Percentiles rank a stretch among this genome's conserved stretches.
Evolutionary conservation across 2,888 invertebrate genomes (phyloP).

Genomic region (Campaea margaritaria): DNA sequence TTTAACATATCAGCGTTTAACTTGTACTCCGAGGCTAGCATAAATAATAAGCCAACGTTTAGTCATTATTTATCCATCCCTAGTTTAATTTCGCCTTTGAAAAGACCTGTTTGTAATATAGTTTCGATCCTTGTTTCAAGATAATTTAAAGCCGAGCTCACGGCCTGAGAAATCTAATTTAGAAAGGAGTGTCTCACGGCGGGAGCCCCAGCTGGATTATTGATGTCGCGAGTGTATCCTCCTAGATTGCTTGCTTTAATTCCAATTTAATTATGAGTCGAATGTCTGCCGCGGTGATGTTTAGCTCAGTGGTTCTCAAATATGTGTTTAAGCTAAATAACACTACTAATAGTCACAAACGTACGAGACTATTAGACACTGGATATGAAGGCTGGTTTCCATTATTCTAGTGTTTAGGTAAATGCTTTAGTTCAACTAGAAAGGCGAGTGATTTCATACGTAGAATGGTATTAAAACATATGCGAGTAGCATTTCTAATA

Average conservation of each 20-base stretch:
- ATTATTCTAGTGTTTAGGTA: no score
- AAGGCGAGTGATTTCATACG: no score
- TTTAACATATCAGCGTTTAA: no score
- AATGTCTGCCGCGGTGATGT: conserved; percentile 31
- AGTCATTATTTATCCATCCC: conserved; percentile 2
- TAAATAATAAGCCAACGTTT: background rate
- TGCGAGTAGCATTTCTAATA: no score
- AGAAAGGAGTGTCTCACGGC: conserved; percentile 32
- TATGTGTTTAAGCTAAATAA: no score
- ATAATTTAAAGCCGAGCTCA: conserved; percentile 30
- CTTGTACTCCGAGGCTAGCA: background rate
- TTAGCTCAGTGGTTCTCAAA: conserved; percentile 19
- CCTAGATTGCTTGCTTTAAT: conserved; percentile 41
- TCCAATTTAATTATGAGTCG: conserved; percentile 42
- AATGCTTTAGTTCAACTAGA: no score
- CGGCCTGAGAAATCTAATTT: conserved; percentile 39
- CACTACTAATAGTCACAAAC: no score
- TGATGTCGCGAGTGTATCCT: conserved; percentile 41
- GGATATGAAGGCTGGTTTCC: no score
- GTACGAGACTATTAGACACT: no score
- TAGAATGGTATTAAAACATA: no score
- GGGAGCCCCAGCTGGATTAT: conserved; percentile 33
- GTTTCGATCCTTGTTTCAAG: conserved; percentile 28
- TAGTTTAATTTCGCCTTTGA: conserved; percentile 12
- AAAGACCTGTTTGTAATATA: conserved; percentile 25